Conservation (phyloP, 2,888 invertebrate species). For the Xestia xanthographa region DNA sequence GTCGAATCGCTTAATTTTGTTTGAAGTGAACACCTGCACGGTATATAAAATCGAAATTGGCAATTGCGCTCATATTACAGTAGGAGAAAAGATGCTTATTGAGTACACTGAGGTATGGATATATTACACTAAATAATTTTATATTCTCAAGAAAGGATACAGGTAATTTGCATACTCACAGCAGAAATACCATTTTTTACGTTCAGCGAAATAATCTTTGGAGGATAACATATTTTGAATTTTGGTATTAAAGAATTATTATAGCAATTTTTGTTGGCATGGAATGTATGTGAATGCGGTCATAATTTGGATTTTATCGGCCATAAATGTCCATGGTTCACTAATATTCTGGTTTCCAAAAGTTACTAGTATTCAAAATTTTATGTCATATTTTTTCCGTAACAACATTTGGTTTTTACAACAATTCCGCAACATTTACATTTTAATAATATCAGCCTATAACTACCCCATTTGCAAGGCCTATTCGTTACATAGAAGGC, state of each 20-base stretch:
- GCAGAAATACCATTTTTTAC: not conserved
- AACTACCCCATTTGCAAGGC: too few relatives aligned
- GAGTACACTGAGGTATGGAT: constrained; percentile 3
- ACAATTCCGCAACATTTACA: not conserved
- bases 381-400: not conserved
- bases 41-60: constrained; percentile 50
- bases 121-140: not conserved
- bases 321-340: constrained; percentile 32
- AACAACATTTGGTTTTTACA: not conserved
- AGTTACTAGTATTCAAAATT: not conserved
- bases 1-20: constrained; percentile 59
- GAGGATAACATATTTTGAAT: constrained; percentile 1
- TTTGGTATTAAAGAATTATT: constrained; percentile 9
- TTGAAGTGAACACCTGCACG: constrained; percentile 60
- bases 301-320: constrained; percentile 28
- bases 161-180: not conserved
- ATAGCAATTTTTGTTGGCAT: constrained; percentile 16
- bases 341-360: constrained; percentile 5
- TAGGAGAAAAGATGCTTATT: constrained; percentile 19
- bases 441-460: not conserved
- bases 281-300: constrained; percentile 1
- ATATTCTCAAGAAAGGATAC: constrained; percentile 5
- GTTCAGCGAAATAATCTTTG: not conserved
- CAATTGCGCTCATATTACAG: constrained; percentile 21
- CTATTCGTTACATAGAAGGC: not conserved